phyloP scores from a whole-genome alignment of 2,888 invertebrate genomes.

The Anaspis maculata region DNA sequence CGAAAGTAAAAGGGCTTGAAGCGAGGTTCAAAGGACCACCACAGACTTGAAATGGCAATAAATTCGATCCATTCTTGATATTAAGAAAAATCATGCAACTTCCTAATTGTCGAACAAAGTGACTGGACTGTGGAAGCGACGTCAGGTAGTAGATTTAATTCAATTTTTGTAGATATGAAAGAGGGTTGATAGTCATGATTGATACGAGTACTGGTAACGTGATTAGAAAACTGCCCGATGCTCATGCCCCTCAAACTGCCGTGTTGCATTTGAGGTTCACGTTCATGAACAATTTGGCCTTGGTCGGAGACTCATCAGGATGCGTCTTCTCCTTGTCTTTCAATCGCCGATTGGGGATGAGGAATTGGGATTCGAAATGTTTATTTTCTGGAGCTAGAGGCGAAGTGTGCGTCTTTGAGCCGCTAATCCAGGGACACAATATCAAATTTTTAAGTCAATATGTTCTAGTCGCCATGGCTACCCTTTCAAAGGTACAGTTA shows the following conservation, averaged over 20 bases:
- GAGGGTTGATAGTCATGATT: constrained; percentile 86
- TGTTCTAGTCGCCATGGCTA: constrained; percentile 85
- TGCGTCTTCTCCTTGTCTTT: constrained; percentile 93
- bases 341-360: constrained; percentile 77
- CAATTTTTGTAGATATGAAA: constrained; percentile 51
- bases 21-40: no score
- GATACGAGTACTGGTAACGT: constrained; percentile 75
- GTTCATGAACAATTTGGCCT: constrained; percentile 50
- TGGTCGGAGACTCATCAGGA: constrained; percentile 78
- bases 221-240: constrained; percentile 65
- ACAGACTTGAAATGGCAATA: no score
- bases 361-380: constrained; percentile 85
- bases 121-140: no score
- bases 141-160: constrained; percentile 23
- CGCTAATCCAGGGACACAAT: constrained; percentile 45
- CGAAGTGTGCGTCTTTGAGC: constrained; percentile 76
- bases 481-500: constrained; percentile 79
- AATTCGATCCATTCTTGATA: no score
- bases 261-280: constrained; percentile 59
- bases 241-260: constrained; percentile 76
- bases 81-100: no score
- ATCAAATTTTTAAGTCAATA: constrained; percentile 63
- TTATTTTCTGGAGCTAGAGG: constrained; percentile 96
- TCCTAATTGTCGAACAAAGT: no score
- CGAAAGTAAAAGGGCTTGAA: no score